These are phyloP conservation scores for Solenopsis invicta DNA, from an alignment of 1,140 invertebrate species.

Conservation along the genomic window DNA sequence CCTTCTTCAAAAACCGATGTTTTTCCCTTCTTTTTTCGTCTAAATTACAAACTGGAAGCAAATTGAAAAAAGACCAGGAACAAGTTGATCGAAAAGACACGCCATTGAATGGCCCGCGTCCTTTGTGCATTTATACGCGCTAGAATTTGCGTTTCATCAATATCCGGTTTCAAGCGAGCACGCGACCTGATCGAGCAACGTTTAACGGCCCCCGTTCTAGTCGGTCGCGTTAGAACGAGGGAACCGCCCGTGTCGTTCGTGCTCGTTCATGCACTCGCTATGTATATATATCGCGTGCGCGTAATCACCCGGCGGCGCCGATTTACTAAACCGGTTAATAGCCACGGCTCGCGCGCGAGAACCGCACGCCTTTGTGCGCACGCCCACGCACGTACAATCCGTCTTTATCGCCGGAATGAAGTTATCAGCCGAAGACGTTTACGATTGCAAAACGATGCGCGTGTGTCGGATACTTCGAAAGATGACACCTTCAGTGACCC, in stretches of 20 bases:
- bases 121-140: conserved; percentile 1
- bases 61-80: neutral
- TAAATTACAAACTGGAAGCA: neutral
- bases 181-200: conserved; percentile 54
- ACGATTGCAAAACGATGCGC: neutral
- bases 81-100: neutral
- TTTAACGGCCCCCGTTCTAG: conserved; percentile 46
- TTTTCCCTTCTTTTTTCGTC: neutral
- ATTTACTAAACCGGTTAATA: conserved; percentile 73
- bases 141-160: conserved; percentile 29
- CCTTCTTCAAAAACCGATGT: neutral
- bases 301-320: conserved; percentile 58
- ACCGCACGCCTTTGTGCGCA: neutral
- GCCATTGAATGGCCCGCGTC: neutral
- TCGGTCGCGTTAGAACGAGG: conserved; percentile 35
- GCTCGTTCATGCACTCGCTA: conserved; percentile 35
- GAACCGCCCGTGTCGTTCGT: conserved; percentile 14
- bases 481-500: neutral
- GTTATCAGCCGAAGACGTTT: conserved; percentile 5
- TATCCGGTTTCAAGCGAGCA: conserved; percentile 45
- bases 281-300: conserved; percentile 59
- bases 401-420: neutral
- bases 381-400: neutral
- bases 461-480: no score
- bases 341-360: conserved; percentile 20